Percentiles rank a stretch among this genome's conserved stretches.
These are phyloP conservation scores for cat (Felis catus) DNA, from an alignment of 2,113 vertebrate species.

Conservation along the genomic window F.catus_Fca126_mat1.0 CM031419.1:973001-973500, in stretches of 20 bases:
- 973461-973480: too few relatives aligned
- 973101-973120: neutral
- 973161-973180: accelerated
- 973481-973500: too few relatives aligned
- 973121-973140: too few relatives aligned
- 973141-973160: neutral
- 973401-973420: too few relatives aligned
- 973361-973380: too few relatives aligned
- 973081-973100: neutral
- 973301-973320: too few relatives aligned
- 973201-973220: too few relatives aligned
- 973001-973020: neutral
- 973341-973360: too few relatives aligned
- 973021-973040: neutral
- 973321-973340: too few relatives aligned
- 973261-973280: neutral
- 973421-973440: too few relatives aligned
- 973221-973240: accelerated
- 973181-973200: accelerated
- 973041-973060: neutral
- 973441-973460: too few relatives aligned
- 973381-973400: too few relatives aligned
- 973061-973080: neutral
- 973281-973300: neutral
- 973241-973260: neutral